Percentiles rank a stretch among this genome's conserved stretches.
phyloP scores from a whole-genome alignment of 2,888 invertebrate species.

The Thymelicus sylvestris region DNA sequence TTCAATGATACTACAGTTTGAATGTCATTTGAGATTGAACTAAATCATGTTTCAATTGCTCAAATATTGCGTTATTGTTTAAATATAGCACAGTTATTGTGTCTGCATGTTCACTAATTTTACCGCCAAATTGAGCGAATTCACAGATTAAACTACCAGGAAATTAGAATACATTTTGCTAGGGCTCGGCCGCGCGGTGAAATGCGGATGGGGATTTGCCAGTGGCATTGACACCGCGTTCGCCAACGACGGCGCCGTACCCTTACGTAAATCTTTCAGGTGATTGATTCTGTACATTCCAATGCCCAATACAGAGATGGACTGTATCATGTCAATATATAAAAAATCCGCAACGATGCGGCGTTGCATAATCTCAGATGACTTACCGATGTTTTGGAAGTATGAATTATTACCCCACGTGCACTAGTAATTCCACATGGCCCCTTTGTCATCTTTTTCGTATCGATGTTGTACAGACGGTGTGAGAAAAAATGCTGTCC shows the following conservation, averaged over 20 bases:
- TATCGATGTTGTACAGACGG: no score
- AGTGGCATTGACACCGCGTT: constrained; percentile 44
- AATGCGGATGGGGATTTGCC: constrained; percentile 31
- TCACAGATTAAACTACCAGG: constrained; percentile 12
- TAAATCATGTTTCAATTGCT: no score
- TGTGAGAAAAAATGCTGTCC: no score
- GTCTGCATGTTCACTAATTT: background rate
- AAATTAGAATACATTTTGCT: constrained; percentile 16
- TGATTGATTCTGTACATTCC: constrained; percentile 39
- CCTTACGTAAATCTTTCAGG: constrained; percentile 42
- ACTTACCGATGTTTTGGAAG: no score
- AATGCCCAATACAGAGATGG: constrained; percentile 34
- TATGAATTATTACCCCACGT: no score
- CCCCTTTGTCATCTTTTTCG: no score
- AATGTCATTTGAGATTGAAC: constrained; percentile 6
- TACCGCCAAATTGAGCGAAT: constrained; percentile 1
- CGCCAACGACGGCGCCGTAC: constrained; percentile 35
- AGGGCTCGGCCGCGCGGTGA: constrained; percentile 13
- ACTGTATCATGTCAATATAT: background rate
- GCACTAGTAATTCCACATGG: no score
- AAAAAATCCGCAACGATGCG: no score
- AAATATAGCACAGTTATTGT: no score
- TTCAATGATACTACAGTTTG: background rate
- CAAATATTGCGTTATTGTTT: no score
- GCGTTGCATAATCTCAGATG: no score